phyloP scores from a whole-genome alignment of 2,797 vertebrate genomes.

The Alouatta caraya region DNA sequence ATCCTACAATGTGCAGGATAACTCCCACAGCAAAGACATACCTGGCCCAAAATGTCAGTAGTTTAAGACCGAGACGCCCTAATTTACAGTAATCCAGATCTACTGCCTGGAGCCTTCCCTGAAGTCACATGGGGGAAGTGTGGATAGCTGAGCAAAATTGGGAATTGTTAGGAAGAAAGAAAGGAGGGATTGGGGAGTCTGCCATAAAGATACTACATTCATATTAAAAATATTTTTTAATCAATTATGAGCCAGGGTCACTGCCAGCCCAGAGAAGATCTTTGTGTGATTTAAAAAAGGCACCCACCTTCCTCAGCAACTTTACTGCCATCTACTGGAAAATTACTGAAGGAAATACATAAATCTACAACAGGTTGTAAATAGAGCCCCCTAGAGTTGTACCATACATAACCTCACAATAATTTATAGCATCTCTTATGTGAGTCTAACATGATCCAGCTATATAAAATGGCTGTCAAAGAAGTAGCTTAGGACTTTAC shows the following conservation, averaged over 20 bases:
- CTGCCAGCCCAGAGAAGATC: neutral
- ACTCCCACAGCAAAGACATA: neutral
- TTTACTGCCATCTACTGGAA: conserved; percentile 73
- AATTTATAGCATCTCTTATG: neutral
- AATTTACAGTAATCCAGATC: neutral
- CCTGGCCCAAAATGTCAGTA: neutral
- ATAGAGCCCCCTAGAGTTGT: conserved; percentile 75
- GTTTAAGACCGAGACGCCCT: neutral
- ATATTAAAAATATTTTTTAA: conserved; percentile 8
- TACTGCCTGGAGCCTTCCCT: neutral
- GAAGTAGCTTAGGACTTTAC: neutral
- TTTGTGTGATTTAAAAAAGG: conserved; percentile 38
- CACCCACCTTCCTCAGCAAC: conserved; percentile 50
- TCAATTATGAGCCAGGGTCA: conserved; percentile 25
- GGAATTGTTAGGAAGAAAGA: neutral
- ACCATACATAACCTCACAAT: neutral
- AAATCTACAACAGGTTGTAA: neutral
- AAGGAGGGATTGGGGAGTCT: neutral
- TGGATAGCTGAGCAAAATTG: neutral
- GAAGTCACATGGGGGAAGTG: neutral
- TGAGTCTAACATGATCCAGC: neutral
- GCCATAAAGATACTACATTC: neutral
- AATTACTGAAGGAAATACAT: neutral
- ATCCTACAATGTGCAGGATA: neutral
- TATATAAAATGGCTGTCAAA: neutral